Evolutionary conservation across 2,113 vertebrate species (phyloP), one percentile per base, ranked within the genome.

Genomic region (Melanotaenia duboulayi): DNA sequence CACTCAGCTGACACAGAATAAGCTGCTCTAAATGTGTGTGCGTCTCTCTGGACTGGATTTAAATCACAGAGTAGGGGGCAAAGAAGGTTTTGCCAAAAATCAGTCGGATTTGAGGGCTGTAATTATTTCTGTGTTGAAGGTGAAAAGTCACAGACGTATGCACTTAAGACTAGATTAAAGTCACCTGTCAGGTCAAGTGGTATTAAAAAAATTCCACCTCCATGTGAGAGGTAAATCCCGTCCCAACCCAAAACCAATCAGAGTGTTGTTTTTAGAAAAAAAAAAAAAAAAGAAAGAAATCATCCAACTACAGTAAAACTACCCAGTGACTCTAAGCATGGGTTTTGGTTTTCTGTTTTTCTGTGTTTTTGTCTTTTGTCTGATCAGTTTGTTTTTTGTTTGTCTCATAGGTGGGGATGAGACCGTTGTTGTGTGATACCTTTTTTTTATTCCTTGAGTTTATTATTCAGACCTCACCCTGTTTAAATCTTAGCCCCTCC

Each of bases 391-490:
- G 74, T 87, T 84, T 90, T 87, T 83, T 87, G 82, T 92, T 90
- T 92, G 90, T 89, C 87, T 88, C 87, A 71, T 91, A 91, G 90
- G 91, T 93, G 88, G 88, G 90, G 91, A 90, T 89, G 88, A 86
- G 88, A 88, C 68, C 76, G 11, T 82, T 93, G 67, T 88, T 74
- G 81, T 87, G 76, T 94, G 88, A 90, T 76, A 50, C 67, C 50
- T 86, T 91, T 80, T 78, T 51, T 85, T 74, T 72, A 9, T 8
- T 35, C 32, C 32, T 35, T 35, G 8, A 58, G 70, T n/a, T 40
- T 22, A 68, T 67, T 24, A 76, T 4, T 84, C 70, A 67, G 61
- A 71, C 70, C 64, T 62, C 65, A 54, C 63, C 90, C 49, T 10
- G 11, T 62, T 82, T 81, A 80, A 28, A 58, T 11, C 56, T 63